Evolutionary conservation across 2,797 vertebrate species (phyloP).

Genomic region (Gallinago nigripennis): DNA sequence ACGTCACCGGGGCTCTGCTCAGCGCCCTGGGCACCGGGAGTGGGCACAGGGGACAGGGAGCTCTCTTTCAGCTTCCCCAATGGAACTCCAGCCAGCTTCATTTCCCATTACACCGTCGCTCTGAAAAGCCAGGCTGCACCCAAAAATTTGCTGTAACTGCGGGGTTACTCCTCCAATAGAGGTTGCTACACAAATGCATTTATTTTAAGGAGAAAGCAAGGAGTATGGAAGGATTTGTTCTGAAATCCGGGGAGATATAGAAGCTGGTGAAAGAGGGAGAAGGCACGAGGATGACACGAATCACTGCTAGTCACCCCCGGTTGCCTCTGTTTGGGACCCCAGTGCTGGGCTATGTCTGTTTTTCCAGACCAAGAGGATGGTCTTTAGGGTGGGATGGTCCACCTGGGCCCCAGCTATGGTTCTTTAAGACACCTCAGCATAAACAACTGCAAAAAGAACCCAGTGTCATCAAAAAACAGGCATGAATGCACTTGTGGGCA

Average conservation of each 20-base stretch:
- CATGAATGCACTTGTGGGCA: neutral
- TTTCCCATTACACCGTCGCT: neutral
- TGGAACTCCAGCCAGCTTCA: neutral
- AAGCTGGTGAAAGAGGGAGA: neutral
- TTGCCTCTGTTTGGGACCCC: neutral
- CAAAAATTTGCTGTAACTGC: neutral
- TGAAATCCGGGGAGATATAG: neutral
- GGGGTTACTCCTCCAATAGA: neutral
- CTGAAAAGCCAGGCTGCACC: neutral
- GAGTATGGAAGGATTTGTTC: neutral
- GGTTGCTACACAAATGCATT: neutral
- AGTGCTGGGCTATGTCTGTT: neutral
- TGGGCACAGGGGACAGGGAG: neutral
- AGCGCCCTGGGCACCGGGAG: neutral
- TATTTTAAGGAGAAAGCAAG: slow-evolving; percentile 8
- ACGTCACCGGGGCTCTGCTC: neutral
- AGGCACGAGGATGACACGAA: neutral
- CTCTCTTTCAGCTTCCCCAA: neutral
- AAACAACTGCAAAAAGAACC: neutral
- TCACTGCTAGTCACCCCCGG: neutral
- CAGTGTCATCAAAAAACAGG: neutral
- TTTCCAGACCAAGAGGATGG: neutral
- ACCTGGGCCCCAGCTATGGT: neutral
- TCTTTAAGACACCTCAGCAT: neutral
- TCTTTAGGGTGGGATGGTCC: neutral